Evolutionary conservation across 37 sponge, comb jelly and placozoan species (phyloP), one percentile per base, ranked within the genome.

Genomic region (Ianthella basta): DNA sequence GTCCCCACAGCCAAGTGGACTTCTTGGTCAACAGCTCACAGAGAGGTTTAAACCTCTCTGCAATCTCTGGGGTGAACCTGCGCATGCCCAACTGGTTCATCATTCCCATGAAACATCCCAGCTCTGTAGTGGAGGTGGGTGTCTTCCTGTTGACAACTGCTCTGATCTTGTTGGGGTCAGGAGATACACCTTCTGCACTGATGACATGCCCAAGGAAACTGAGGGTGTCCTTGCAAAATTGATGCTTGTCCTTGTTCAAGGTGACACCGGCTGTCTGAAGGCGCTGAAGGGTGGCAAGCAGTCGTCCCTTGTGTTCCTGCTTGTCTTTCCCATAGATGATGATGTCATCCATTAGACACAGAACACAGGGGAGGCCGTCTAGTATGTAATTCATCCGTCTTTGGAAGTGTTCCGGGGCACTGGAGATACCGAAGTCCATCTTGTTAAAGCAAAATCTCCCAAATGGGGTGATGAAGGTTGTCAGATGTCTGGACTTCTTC

Each of bases 71-170:
- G 1, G 72, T 16, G 65, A 85, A 85, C 54, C 77, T n/a, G n/a
- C n/a, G n/a, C n/a, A n/a, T 85, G 0, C 75, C 80, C n/a, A 85
- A 37, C 72, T 69, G 72, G 60, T 87, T 87, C 18, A 72, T 72
- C 83, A 83, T 88, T 15, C 84, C 89, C 69, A 88, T 32, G 36
- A 88, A 72, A 23, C 72, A 65, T 20, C 75, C 53, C 5, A 85
- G 61, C 72, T 56, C 86, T 0, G 36, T 56, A 21, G 15, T 50
- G 30, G 69, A 25, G 8, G 24, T 59, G 14, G 88, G 84, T 77
- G 56, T 29, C n/a, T 23, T 33, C 79, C 75, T 75, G 10, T 77
- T 29, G 21, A 61, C 4, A 35, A 85, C 25, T 57, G 74, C 86
- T 4, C 4, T 19, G 5, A 50, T 50, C 73, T 84, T 84, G 5